A percentile compares a stretch with the other conserved stretches of the same genome.
phyloP scores from a whole-genome alignment of 2,888 invertebrate genomes.

The Sylvicola cinctus region DNA sequence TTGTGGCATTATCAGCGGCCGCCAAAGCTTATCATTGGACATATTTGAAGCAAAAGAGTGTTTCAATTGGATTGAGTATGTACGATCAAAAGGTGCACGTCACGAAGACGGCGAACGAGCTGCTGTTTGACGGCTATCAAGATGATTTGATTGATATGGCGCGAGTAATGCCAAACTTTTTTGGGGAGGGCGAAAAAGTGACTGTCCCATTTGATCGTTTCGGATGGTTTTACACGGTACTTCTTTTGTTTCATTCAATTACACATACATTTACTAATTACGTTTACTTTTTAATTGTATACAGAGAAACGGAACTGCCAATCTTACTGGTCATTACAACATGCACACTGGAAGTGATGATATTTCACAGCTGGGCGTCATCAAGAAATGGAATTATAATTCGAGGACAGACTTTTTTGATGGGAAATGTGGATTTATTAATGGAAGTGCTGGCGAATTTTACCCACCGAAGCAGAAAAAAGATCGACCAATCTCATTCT shows the following conservation, averaged over 20 bases:
- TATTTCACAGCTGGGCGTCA: constrained; percentile 41
- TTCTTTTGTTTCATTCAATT: constrained; percentile 4
- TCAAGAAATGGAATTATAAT: constrained; percentile 50
- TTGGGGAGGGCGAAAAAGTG: constrained; percentile 25
- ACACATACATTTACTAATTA: not conserved
- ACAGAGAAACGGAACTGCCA: constrained; percentile 55
- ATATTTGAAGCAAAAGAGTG: constrained; percentile 31
- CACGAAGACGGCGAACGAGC: constrained; percentile 40
- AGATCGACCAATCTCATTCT: constrained; percentile 36
- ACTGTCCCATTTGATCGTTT: constrained; percentile 53
- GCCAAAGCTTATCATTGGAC: constrained; percentile 33
- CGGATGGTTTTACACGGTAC: constrained; percentile 64
- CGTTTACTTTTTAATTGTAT: constrained; percentile 12
- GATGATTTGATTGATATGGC: constrained; percentile 51
- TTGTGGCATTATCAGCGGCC: constrained; percentile 44
- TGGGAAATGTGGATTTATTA: constrained; percentile 35
- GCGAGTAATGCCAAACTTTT: constrained; percentile 31
- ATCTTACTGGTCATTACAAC: constrained; percentile 54
- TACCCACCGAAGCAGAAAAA: constrained; percentile 43
- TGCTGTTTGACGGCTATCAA: constrained; percentile 62
- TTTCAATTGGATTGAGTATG: constrained; percentile 36
- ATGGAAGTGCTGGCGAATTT: constrained; percentile 64
- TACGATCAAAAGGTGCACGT: constrained; percentile 34
- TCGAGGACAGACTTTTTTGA: constrained; percentile 30
- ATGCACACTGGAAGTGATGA: constrained; percentile 47